These are phyloP conservation scores for Cassiopea andromeda DNA, from an alignment of 30 jellyfish, hydroid and myxozoan species.

Conservation along the genomic window DNA sequence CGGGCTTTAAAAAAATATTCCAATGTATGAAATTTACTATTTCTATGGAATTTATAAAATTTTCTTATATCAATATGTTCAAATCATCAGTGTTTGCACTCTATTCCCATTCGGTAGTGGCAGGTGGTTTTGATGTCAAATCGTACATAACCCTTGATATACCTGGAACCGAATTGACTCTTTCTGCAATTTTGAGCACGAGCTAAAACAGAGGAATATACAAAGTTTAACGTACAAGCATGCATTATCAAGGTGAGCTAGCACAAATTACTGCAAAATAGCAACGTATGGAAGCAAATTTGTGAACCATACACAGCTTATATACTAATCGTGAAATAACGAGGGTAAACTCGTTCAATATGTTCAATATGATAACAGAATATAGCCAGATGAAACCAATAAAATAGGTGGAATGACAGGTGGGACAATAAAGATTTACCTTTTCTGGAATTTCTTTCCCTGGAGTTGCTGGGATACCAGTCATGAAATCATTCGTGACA, in stretches of 20 bases:
- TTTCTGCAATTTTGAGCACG: slow-evolving; percentile 67
- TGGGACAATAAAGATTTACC: slow-evolving; percentile 25
- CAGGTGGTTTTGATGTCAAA: slow-evolving; percentile 99
- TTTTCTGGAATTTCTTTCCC: slow-evolving; percentile 86
- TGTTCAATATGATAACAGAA: background rate
- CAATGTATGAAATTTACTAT: no score
- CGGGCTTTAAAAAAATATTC: no score
- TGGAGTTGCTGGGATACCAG: slow-evolving; percentile 98
- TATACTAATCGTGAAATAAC: no score
- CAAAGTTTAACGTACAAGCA: no score
- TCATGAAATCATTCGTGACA: slow-evolving; percentile 97
- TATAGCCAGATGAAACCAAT: no score
- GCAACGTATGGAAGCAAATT: no score
- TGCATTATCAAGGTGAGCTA: background rate
- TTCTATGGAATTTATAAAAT: no score
- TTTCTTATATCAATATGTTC: no score
- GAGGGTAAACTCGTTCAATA: no score
- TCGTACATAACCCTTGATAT: slow-evolving; percentile 96
- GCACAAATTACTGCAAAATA: background rate
- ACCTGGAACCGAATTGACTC: slow-evolving; percentile 90
- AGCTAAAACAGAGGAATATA: slow-evolving; percentile 55
- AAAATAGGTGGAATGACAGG: background rate
- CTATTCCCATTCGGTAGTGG: slow-evolving; percentile 99
- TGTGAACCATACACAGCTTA: no score
- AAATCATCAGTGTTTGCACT: background rate